Conservation (phyloP, 2,888 invertebrate species). For the Nebria salina region DNA sequence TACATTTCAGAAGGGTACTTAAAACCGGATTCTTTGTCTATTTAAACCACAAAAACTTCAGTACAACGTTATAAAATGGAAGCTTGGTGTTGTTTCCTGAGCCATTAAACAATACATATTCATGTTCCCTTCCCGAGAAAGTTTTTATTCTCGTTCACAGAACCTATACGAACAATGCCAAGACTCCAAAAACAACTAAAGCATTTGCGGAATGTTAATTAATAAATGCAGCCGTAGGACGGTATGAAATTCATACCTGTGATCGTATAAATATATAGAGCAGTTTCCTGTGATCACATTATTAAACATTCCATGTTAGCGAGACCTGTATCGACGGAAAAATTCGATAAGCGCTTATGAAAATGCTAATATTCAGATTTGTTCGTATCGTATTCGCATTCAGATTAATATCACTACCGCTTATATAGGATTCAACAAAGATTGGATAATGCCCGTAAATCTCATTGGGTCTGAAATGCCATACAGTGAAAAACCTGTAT, state of each 20-base stretch:
- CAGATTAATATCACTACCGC: conserved; percentile 38
- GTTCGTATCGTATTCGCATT: conserved; percentile 39
- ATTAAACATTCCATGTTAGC: conserved; percentile 40
- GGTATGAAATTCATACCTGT: conserved; percentile 43
- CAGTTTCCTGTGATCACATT: conserved; percentile 20
- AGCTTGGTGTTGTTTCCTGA: not conserved
- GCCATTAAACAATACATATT: conserved; percentile 30
- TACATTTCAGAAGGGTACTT: conserved; percentile 9
- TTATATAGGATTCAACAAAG: conserved; percentile 37
- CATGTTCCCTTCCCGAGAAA: conserved; percentile 35
- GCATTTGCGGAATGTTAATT: conserved; percentile 44
- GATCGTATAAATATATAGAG: conserved; percentile 7
- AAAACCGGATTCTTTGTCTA: conserved; percentile 20
- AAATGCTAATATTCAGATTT: conserved; percentile 44
- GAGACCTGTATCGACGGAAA: not conserved
- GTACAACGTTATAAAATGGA: not conserved
- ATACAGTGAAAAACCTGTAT: conserved; percentile 12
- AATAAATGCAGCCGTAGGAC: conserved; percentile 41
- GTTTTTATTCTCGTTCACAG: not conserved
- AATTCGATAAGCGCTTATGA: conserved; percentile 22
- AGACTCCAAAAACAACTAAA: conserved; percentile 5
- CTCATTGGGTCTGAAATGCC: conserved; percentile 36
- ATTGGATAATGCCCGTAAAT: conserved; percentile 42
- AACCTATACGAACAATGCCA: conserved; percentile 8
- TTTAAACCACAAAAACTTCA: conserved; percentile 12